A percentile compares a stretch with the other conserved stretches of the same genome.
These are phyloP conservation scores for Limnephilus auricula DNA, from an alignment of 2,888 invertebrate species.

Conservation along the genomic window DNA sequence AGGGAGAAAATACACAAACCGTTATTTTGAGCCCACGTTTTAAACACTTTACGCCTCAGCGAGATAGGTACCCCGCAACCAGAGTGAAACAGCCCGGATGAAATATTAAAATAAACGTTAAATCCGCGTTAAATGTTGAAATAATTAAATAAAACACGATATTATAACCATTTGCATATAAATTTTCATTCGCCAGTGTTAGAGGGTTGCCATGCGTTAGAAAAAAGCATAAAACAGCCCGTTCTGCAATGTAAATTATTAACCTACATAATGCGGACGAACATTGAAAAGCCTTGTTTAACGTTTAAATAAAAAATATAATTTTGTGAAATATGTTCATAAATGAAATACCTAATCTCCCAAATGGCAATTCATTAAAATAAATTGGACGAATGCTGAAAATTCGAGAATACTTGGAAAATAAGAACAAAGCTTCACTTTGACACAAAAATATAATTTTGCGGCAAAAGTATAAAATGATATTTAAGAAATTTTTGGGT, in stretches of 20 bases:
- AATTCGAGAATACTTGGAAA: neutral
- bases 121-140: neutral
- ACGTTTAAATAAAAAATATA: neutral
- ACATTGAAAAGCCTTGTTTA: neutral
- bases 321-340: neutral
- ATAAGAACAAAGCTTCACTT: neutral
- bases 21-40: neutral
- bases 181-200: slow-evolving; percentile 3
- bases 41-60: neutral
- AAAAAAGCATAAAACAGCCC: neutral
- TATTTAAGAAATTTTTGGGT: neutral
- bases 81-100: neutral
- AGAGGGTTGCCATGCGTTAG: slow-evolving; percentile 14
- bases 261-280: neutral
- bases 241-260: neutral
- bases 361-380: neutral
- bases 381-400: neutral
- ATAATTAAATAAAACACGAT: slow-evolving; percentile 16
- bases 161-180: slow-evolving; percentile 10
- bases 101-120: slow-evolving; percentile 7
- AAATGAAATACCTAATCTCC: neutral
- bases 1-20: neutral
- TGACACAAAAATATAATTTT: neutral
- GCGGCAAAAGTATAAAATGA: neutral
- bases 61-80: neutral